Evolutionary conservation across 2,888 invertebrate genomes (phyloP), one percentile per base, ranked within the genome.

Genomic region (Sialis lutaria): DNA sequence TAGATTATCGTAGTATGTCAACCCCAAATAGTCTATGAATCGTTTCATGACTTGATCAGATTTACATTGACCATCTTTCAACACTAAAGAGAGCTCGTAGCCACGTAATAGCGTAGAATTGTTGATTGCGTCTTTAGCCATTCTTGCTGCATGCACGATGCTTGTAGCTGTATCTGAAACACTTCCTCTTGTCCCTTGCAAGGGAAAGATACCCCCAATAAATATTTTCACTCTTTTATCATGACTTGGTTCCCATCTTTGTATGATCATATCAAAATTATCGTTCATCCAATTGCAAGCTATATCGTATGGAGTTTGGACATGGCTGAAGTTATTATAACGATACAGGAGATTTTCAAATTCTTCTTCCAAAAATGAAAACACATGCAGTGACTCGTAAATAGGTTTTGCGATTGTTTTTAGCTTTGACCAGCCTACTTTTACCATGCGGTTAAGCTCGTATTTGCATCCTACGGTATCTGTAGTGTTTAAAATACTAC

Each of bases 21-120:
- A 64, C 6, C 72, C 67, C 47, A 81, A 74, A 57, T 77, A 81
- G 51, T 81, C 75, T 47, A 86, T 82, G 59, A 85, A 84, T 1
- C 74, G 69, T 52, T 77, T 80, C 77, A 86, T 78, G 1, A 82
- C 85, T 52, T 73, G 68, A 57, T 85, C 84, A 0, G 83, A 67
- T 48, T 73, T 71, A 58, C 86, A 87, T 52, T 77, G 70, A 0
- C 82, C 83, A 56, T 85, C 75, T 42, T 69, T 68, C 1, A 68
- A 65, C 7, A 72, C 53, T 49, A 85, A 56, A 39, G 68, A 60
- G 12, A 87, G 57, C 9, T 70, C 63, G 57, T 80, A 80, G 52
- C 79, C 73, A 1, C 67, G 61, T 32, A 86, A 61, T 7, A 84
- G 60, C 0, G 58, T 55, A 56, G 81, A 75, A 0, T 52, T 50